A percentile compares a stretch with the other conserved stretches of the same genome.
phyloP scores from a whole-genome alignment of 2,888 invertebrate species.

The Eupithecia exiguata region DNA sequence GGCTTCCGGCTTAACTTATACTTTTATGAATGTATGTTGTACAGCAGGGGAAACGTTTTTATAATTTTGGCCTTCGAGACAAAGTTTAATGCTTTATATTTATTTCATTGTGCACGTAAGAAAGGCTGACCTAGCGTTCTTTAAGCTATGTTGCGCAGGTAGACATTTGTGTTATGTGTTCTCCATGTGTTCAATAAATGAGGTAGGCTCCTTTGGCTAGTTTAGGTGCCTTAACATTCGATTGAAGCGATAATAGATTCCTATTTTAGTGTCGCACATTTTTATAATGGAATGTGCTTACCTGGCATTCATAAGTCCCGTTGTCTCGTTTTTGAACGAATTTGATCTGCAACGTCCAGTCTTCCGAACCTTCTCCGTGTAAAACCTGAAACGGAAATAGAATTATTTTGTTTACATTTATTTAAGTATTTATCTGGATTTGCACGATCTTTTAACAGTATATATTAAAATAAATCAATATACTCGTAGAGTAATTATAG shows the following conservation, averaged over 20 bases:
- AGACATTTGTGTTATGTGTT: too few relatives aligned
- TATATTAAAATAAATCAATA: background rate
- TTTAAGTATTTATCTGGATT: background rate
- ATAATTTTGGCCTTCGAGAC: background rate
- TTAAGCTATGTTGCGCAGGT: too few relatives aligned
- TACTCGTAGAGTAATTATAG: background rate
- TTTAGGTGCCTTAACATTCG: background rate
- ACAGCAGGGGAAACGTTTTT: background rate
- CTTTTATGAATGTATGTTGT: background rate
- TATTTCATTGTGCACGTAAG: background rate
- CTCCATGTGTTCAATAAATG: too few relatives aligned
- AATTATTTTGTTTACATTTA: background rate
- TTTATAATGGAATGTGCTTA: conserved; percentile 58
- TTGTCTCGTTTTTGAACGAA: conserved; percentile 96
- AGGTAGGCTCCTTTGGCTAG: background rate
- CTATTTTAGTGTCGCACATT: background rate
- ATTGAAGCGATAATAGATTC: background rate
- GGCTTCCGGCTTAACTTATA: background rate
- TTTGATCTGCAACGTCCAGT: conserved; percentile 97
- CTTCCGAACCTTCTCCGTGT: conserved; percentile 94
- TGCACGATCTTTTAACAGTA: background rate
- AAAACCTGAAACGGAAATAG: conserved; percentile 78
- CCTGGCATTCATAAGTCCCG: conserved; percentile 97
- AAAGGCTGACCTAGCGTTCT: background rate
- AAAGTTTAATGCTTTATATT: background rate